These are phyloP conservation scores for Prolemur simus DNA, from an alignment of 2,113 vertebrate genomes.

Conservation along the genomic window DNA sequence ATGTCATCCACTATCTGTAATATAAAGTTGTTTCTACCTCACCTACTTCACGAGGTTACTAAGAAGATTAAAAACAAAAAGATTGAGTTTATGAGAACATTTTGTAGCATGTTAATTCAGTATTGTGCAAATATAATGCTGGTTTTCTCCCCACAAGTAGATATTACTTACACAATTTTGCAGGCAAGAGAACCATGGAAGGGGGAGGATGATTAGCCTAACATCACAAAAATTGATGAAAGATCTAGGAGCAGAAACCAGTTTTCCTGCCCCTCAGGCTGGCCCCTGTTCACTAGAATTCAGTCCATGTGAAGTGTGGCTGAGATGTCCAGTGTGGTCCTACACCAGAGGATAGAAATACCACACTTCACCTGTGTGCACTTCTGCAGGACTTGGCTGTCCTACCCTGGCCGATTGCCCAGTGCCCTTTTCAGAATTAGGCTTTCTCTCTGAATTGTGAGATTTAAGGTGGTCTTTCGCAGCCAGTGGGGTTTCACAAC, in stretches of 20 bases:
- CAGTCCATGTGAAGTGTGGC: neutral
- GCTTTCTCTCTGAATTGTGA: neutral
- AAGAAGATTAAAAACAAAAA: neutral
- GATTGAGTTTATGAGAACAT: neutral
- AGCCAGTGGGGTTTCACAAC: neutral
- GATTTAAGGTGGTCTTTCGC: neutral
- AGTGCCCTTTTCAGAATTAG: neutral
- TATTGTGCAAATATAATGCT: neutral
- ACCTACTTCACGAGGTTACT: neutral
- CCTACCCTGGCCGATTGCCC: neutral
- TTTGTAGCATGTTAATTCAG: neutral
- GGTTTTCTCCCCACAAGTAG: neutral
- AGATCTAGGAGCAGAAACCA: neutral
- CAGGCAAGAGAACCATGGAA: neutral
- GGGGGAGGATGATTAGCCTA: neutral
- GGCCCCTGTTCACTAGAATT: neutral
- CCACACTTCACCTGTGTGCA: neutral
- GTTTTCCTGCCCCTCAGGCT: neutral
- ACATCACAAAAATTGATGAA: neutral
- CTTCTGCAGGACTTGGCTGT: neutral
- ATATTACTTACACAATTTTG: neutral
- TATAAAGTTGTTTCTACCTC: neutral
- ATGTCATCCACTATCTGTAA: neutral
- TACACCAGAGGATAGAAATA: neutral
- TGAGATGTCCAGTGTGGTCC: neutral